Base-by-base conservation (phyloP, 2,113 vertebrate genomes). In the Nanorana parkeri region DNA sequence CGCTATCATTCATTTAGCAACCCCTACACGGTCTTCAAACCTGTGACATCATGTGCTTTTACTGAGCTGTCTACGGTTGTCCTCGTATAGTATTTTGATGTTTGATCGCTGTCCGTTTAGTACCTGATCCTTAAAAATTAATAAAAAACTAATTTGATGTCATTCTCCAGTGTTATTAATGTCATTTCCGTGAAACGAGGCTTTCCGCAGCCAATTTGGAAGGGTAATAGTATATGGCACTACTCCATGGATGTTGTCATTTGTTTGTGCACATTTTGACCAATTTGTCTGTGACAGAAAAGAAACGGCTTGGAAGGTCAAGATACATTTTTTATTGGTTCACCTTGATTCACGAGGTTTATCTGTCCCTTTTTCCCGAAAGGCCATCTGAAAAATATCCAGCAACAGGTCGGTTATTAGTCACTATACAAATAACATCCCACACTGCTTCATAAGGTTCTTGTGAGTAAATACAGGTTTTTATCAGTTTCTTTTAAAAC, bases 231-330 rank as follows among this genome's bases (percentile, higher is more conserved):
- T 68, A 74, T 52, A 58, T 75, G 80, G 80, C 80, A 24, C 68
- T 21, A 24, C 72, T 83, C 71, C 80, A 83, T 47, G 17, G 17
- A 76, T 83, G 80, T 75, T 81, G 80, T 81, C 80, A 83, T 83
- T 83, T 83, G 72, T 83, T 83, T 83, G 68, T 83, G 80, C 80
- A 83, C 80, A 83, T 83, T 83, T 83, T 76, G 71, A 76, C 54
- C 73, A 83, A 76, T 83, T 76, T 83, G 80, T 76, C 72, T 51
- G 32, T 68, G 64, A 83, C 51, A 76, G 72, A 83, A 76, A 83
- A 76, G 63, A 60, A 68, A 75, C 29, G 11, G 63, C 28, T 83
- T 83, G 36, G 24, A 71, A 71, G 66, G 36, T 23, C 60, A 4
- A 23, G 72, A 69, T 60, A 54, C 20, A 47, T 83, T 83, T 76